Percentiles rank a stretch among this genome's conserved stretches.
These are phyloP conservation scores for Silurus lanzhouensis DNA, from an alignment of 2,797 vertebrate genomes.

Conservation along the genomic window DNA sequence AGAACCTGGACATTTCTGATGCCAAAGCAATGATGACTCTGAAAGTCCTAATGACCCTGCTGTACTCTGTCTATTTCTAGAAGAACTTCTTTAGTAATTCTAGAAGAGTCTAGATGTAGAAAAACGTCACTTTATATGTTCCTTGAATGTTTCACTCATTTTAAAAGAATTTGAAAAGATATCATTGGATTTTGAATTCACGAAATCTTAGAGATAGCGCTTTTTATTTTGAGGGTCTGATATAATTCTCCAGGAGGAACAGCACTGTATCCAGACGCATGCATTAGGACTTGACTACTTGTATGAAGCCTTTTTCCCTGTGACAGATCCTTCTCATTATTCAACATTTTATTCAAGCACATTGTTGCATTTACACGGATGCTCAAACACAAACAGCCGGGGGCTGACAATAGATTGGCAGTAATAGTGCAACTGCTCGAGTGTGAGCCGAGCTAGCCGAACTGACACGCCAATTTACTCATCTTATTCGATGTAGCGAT, in stretches of 20 bases:
- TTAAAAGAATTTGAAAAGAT: neutral
- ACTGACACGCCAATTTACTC: conserved; percentile 27
- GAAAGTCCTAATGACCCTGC: too few relatives aligned
- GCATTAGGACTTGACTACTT: conserved; percentile 11
- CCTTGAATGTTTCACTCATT: too few relatives aligned
- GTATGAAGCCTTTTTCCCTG: neutral
- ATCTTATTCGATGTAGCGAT: conserved; percentile 3
- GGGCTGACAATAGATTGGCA: conserved; percentile 28
- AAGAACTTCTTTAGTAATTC: too few relatives aligned
- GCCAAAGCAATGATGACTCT: too few relatives aligned
- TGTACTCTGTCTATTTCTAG: too few relatives aligned
- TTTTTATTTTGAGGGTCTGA: neutral
- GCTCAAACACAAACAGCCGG: neutral
- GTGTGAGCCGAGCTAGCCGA: conserved; percentile 19
- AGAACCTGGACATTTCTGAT: too few relatives aligned
- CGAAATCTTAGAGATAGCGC: too few relatives aligned
- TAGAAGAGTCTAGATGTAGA: too few relatives aligned
- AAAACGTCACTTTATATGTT: too few relatives aligned
- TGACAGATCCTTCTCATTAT: conserved; percentile 29
- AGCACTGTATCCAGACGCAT: neutral
- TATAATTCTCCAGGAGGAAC: neutral
- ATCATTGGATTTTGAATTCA: neutral
- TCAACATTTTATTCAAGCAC: conserved; percentile 8
- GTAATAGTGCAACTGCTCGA: conserved; percentile 20
- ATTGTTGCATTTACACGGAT: conserved; percentile 1